Percentiles rank a stretch among this genome's conserved stretches.
phyloP scores from a whole-genome alignment of 2,797 vertebrate genomes.

The Cheirogaleus major region DNA sequence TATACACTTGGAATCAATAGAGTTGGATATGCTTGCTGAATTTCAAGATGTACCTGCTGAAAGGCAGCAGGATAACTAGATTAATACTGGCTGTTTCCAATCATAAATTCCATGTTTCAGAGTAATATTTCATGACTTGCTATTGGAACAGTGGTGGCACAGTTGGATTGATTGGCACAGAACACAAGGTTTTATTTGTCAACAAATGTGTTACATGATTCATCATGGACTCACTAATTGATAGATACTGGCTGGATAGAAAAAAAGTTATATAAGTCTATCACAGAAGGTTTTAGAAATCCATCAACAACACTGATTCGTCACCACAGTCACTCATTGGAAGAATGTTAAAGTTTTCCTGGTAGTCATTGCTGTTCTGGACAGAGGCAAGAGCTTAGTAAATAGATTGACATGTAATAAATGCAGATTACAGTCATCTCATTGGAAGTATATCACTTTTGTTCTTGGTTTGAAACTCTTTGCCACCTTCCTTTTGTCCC shows the following conservation, averaged over 20 bases:
- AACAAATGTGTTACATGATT: conserved; percentile 84
- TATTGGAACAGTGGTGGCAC: conserved; percentile 65
- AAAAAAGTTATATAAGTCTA: conserved; percentile 65
- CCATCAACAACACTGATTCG: conserved; percentile 42
- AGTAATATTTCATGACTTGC: conserved; percentile 70
- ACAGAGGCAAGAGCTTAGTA: neutral
- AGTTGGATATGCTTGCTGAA: conserved; percentile 20
- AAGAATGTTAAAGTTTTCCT: conserved; percentile 63
- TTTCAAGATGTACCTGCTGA: conserved; percentile 71
- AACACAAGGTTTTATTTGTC: conserved; percentile 82
- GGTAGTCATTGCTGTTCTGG: conserved; percentile 63
- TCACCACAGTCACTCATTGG: conserved; percentile 66
- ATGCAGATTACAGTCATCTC: neutral
- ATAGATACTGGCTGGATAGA: conserved; percentile 71
- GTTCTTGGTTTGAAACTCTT: neutral
- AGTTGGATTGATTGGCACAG: conserved; percentile 80
- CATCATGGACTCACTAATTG: conserved; percentile 81
- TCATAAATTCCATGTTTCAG: conserved; percentile 70
- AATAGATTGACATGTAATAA: neutral
- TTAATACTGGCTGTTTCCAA: conserved; percentile 28
- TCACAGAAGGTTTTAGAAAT: conserved; percentile 74
- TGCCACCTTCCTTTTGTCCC: neutral
- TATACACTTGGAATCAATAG: conserved; percentile 29
- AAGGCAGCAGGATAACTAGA: conserved; percentile 42
- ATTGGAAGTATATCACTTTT: neutral